Conservation (phyloP, 2,888 invertebrate genomes). For the Tipula vernalis region DNA sequence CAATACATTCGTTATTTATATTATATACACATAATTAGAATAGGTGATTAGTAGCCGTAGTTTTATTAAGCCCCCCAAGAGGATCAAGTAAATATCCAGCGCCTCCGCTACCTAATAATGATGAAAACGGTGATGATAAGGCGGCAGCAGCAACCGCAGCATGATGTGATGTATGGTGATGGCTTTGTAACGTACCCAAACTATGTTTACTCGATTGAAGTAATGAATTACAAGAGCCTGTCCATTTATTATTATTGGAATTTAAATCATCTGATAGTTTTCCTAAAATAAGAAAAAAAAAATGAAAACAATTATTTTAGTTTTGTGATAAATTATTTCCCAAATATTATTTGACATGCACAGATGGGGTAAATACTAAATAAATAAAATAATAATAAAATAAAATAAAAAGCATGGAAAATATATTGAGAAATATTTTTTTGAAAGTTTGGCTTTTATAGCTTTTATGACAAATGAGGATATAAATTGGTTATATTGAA, state of each 20-base stretch:
- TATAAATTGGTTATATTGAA: background rate
- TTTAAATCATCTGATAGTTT: conserved; percentile 19
- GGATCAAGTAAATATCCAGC: conserved; percentile 20
- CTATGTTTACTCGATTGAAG: conserved; percentile 13
- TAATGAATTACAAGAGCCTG: conserved; percentile 18
- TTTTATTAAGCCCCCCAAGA: conserved; percentile 17
- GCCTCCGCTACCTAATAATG: conserved; percentile 18
- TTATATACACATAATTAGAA: background rate
- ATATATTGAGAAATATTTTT: background rate
- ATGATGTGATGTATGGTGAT: conserved; percentile 18
- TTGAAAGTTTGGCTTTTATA: background rate
- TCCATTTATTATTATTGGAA: conserved; percentile 19
- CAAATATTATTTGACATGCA: conserved; percentile 13
- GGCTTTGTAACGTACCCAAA: conserved; percentile 12
- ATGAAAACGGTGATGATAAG: conserved; percentile 20
- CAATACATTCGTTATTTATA: background rate
- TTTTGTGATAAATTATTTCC: conserved; percentile 14
- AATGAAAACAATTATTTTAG: background rate
- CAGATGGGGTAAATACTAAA: conserved; percentile 9
- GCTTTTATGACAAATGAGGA: conserved; percentile 8
- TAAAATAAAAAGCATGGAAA: background rate
- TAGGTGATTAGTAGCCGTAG: background rate
- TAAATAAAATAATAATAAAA: background rate
- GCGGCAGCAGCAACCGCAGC: conserved; percentile 19
- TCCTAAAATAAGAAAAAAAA: conserved; percentile 15